Base-by-base conservation (phyloP, 2,797 vertebrate species). In the Acanthornis magna region DNA sequence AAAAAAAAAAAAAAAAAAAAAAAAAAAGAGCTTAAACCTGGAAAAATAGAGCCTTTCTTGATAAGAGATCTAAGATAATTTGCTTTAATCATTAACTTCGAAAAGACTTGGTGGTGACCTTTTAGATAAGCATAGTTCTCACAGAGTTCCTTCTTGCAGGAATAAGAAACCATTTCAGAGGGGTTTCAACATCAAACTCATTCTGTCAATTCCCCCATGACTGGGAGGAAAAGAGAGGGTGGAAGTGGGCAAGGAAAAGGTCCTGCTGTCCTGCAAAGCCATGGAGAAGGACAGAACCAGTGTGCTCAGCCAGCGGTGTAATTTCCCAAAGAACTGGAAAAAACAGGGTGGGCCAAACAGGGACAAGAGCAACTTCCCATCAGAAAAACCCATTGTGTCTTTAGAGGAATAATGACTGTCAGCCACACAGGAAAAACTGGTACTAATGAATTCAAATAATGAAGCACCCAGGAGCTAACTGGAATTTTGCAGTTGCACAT, bases 41-140 rank as follows among this genome's bases (percentile, higher is more conserved):
- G 70, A 81, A 83, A 88, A 82, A 55, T 0, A 61, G 62, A 79
- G n/a, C 23, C 23, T 86, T 54, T 29, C 53, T 66, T 58, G n/a
- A n/a, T 58, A 60, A 76, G 65, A 81, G 4, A 40, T 5, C 40
- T 17, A 42, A 88, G 47, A 85, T 40, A 23, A 53, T 65, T 88
- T 54, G 40, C 10, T 76, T 54, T 43, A 78, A 77, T 66, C 23
- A 32, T 85, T 68, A 67, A 65, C n/a, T 86, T 47, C 23, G 30
- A 32, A 77, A 89, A 93, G 32, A 54, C 48, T 75, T 71, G 13
- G 70, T 25, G 91, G 50, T 85, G 51, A 86, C 53, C 48, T 92
- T 89, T 89, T 20, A 51, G 65, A 47, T 17, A 55, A 45, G 55
- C 32, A n/a, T 2, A 13, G 27, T 67, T 42, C 45, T 79, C 63